Base-by-base conservation (phyloP, 2,888 invertebrate genomes). In the Drosophila lutescens region DNA sequence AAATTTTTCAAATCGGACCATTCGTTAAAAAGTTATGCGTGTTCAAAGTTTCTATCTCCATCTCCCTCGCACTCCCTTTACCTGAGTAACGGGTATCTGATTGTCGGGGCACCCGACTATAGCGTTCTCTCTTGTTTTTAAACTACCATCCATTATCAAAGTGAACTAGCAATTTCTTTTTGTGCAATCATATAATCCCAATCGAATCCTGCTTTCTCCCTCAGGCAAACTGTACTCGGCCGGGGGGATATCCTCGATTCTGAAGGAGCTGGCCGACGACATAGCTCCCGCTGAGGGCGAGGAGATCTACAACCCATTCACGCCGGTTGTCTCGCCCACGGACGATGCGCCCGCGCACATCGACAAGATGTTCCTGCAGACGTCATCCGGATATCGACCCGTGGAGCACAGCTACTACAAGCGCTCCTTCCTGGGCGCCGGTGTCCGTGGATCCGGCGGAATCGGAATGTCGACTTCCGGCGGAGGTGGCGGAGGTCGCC, bases 301-400 rank as follows among this genome's bases (percentile, higher is more conserved):
- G 77, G 92, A 92, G 85, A 92, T 92, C 80, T 92, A 92, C 86
- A 92, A 92, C 90, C 92, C 92, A 79, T 92, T 92, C 85, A 92
- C 92, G 80, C 92, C 92, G 70, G 92, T 92, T 74, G 92, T 92
- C 77, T 92, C 92, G 58, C 92, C 92, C 79, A 92, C 92, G 43
- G 91, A 92, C 71, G 91, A 92, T 82, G 90, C 91, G 78, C 90
- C 91, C 82, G 88, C 91, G 74, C 90, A 91, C 79, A 91, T 92
- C 77, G 92, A 92, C 77, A 92, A 92, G 90, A 91, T 92, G 91
- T 92, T 92, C 85, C 89, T 92, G 77, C 92, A 92, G 89, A 92
- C 92, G 86, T 91, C 92, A 83, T 91, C 91, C 59, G 92, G 92
- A 74, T 92, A 92, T 89, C 91, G 92, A 83, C 91, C 92, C 73